A percentile compares a stretch with the other conserved stretches of the same genome.
Evolutionary conservation across 2,113 vertebrate species (phyloP).

Genomic region (Lophura nycthemera): DNA sequence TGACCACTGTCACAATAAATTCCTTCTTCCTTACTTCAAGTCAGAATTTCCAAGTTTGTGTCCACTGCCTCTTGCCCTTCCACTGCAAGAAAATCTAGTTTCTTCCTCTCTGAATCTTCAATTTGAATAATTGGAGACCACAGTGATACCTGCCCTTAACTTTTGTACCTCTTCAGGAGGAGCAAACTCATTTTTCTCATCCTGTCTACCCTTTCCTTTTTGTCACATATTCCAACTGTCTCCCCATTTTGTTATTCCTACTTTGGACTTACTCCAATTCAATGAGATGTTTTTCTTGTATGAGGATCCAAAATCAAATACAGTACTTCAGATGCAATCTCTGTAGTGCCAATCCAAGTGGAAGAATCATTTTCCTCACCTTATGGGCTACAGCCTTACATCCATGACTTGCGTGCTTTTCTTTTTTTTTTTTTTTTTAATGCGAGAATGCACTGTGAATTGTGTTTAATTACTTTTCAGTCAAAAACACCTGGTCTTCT

Average conservation of each 20-base stretch:
- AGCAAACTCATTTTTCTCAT: background rate
- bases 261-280: background rate
- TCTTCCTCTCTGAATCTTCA: background rate
- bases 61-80: background rate
- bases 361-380: background rate
- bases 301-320: background rate
- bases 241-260: background rate
- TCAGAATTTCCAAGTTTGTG: background rate
- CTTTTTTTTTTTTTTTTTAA: background rate
- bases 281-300: background rate
- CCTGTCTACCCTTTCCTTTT: background rate
- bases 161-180: background rate
- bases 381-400: background rate
- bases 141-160: background rate
- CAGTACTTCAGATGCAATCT: background rate
- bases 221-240: background rate
- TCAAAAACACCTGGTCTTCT: background rate
- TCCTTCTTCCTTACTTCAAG: background rate
- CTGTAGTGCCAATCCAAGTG: background rate
- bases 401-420: background rate
- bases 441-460: background rate
- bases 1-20: rapidly evolving
- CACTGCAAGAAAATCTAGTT: background rate
- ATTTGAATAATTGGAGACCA: background rate
- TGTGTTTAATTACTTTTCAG: background rate